Conservation (phyloP, 1,140 invertebrate genomes). For the Hestina assimilis region DNA sequence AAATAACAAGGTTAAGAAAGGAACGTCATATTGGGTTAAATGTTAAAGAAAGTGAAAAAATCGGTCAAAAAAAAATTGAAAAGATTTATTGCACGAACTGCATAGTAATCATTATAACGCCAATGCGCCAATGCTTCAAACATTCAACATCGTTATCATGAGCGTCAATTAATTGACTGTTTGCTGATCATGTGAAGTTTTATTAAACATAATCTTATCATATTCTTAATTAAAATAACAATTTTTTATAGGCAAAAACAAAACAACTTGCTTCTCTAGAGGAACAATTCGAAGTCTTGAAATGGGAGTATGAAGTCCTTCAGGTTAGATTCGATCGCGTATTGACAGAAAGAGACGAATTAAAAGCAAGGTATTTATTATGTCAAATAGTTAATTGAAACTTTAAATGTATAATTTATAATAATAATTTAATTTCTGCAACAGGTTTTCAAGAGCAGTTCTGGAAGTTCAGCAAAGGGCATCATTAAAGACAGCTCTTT, state of each 20-base stretch:
- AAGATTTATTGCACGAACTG: no score
- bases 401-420: neutral
- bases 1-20: no score
- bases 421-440: neutral
- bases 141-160: no score
- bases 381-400: neutral
- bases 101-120: no score
- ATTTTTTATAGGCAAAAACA: conserved; percentile 81
- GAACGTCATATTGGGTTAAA: no score
- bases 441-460: conserved; percentile 86
- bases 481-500: conserved; percentile 70
- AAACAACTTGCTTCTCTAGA: conserved; percentile 77
- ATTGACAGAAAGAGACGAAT: conserved; percentile 85
- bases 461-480: conserved; percentile 92
- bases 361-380: conserved; percentile 79
- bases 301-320: conserved; percentile 85
- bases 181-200: no score
- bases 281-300: conserved; percentile 86
- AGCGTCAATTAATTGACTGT: no score
- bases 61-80: no score
- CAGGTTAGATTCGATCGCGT: conserved; percentile 89
- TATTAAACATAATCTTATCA: no score
- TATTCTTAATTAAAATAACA: neutral
- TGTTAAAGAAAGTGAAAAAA: no score
- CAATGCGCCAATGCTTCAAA: no score